These are phyloP conservation scores for Chanos chanos DNA, from an alignment of 2,797 vertebrate genomes.

Conservation along the genomic window DNA sequence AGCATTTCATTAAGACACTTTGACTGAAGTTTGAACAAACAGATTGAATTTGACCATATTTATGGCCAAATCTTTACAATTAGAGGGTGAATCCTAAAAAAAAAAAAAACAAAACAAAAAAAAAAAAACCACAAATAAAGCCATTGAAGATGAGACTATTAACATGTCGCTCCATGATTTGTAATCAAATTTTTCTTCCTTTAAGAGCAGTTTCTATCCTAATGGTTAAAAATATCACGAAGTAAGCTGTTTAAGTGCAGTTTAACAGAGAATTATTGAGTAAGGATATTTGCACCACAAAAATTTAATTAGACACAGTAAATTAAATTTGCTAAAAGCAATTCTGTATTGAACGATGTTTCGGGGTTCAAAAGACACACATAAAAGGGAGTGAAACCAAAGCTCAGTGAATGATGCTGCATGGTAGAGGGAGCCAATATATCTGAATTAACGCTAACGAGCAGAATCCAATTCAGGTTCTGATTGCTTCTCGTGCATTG, in stretches of 20 bases:
- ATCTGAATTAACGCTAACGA: constrained; percentile 67
- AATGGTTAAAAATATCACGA: background rate
- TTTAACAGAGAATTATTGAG: constrained; percentile 40
- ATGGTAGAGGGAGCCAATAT: constrained; percentile 60
- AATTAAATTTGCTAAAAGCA: constrained; percentile 69
- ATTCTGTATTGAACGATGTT: constrained; percentile 61
- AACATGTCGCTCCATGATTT: constrained; percentile 45
- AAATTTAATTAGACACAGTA: constrained; percentile 64
- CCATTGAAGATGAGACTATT: constrained; percentile 49
- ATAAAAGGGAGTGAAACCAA: constrained; percentile 59
- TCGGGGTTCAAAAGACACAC: constrained; percentile 65
- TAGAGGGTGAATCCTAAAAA: background rate
- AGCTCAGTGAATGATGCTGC: constrained; percentile 60
- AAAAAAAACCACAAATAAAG: no score
- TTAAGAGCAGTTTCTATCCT: no score
- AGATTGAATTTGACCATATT: no score
- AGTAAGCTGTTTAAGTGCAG: constrained; percentile 41
- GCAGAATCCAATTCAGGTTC: constrained; percentile 55
- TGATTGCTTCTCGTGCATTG: constrained; percentile 60
- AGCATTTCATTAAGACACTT: background rate
- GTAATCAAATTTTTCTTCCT: constrained; percentile 48
- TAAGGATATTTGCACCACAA: constrained; percentile 46
- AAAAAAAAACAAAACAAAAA: no score
- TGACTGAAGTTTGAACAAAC: no score
- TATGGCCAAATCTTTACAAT: no score